Evolutionary conservation across 1,140 invertebrate species (phyloP).

Genomic region (Macrosteles quadrilineatus): DNA sequence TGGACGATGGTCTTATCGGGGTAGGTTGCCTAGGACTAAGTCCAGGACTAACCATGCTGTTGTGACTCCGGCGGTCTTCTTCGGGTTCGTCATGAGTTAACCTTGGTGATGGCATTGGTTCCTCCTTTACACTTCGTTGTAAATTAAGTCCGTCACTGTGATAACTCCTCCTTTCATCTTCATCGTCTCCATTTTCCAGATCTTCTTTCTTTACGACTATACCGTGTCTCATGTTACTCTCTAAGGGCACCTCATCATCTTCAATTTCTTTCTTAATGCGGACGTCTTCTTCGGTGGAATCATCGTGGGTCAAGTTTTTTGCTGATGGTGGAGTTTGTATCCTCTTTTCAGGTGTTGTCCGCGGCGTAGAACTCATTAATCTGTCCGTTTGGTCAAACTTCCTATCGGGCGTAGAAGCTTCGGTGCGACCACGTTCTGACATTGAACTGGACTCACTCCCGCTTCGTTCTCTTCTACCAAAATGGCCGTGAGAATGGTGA

Average conservation of each 20-base stretch:
- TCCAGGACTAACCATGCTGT: conserved; percentile 41
- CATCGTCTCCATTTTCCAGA: conserved; percentile 58
- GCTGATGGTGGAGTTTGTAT: conserved; percentile 53
- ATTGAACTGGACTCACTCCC: conserved; percentile 85
- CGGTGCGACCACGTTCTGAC: conserved; percentile 73
- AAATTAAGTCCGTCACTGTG: conserved; percentile 48
- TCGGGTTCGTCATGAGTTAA: conserved; percentile 50
- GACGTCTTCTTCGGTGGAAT: conserved; percentile 47
- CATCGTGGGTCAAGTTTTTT: conserved; percentile 44
- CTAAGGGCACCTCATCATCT: conserved; percentile 48
- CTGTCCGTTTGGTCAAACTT: conserved; percentile 61
- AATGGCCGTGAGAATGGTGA: conserved; percentile 56
- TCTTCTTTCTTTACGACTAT: conserved; percentile 46
- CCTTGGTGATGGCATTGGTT: conserved; percentile 44
- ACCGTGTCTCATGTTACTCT: conserved; percentile 30
- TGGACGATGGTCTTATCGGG: conserved; percentile 57
- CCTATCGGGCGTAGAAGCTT: conserved; percentile 73
- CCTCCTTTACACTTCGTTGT: conserved; percentile 39
- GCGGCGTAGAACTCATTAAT: conserved; percentile 58
- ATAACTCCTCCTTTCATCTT: conserved; percentile 55
- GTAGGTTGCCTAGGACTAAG: conserved; percentile 49
- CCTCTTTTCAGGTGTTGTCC: conserved; percentile 73
- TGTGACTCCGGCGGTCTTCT: conserved; percentile 47
- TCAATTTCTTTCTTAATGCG: conserved; percentile 59
- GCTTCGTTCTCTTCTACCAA: conserved; percentile 71